Conservation (phyloP, 2,797 vertebrate genomes). For the Atherinosoma microstoma region DNA sequence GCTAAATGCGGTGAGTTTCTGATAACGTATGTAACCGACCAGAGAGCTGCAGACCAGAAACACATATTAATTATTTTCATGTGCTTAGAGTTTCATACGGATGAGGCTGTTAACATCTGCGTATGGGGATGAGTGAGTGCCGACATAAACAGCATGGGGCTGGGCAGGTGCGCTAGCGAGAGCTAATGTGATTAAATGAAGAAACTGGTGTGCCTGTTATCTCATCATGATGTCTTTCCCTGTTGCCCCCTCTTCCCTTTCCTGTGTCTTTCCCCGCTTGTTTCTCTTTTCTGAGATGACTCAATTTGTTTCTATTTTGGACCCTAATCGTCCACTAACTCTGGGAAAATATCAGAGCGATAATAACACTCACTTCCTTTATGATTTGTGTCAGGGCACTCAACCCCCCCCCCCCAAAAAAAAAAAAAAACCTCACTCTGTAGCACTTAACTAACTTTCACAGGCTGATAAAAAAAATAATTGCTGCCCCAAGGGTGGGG, state of each 20-base stretch:
- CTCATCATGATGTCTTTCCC: constrained; percentile 64
- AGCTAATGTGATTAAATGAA: constrained; percentile 56
- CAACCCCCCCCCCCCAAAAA: background rate
- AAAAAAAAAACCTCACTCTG: too few relatives aligned
- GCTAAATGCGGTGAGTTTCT: too few relatives aligned
- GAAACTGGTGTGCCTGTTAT: constrained; percentile 54
- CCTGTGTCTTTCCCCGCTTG: constrained; percentile 42
- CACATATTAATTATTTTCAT: constrained; percentile 51
- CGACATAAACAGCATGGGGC: constrained; percentile 52
- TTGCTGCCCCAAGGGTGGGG: constrained; percentile 68
- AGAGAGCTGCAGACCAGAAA: background rate
- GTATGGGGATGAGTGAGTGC: constrained; percentile 33
- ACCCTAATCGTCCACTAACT: constrained; percentile 24
- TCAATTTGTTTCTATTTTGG: constrained; percentile 56
- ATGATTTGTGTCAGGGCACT: constrained; percentile 35
- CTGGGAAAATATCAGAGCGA: constrained; percentile 60
- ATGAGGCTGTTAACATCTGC: constrained; percentile 54
- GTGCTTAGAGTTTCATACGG: constrained; percentile 55
- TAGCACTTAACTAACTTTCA: constrained; percentile 78
- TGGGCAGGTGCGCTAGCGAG: constrained; percentile 24
- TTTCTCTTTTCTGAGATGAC: constrained; percentile 50
- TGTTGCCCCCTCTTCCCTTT: constrained; percentile 59
- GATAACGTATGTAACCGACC: background rate
- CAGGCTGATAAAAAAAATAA: constrained; percentile 79
- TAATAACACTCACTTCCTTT: constrained; percentile 36